phyloP scores from a whole-genome alignment of 1,140 invertebrate genomes.

The Odontomachus brunneus region DNA sequence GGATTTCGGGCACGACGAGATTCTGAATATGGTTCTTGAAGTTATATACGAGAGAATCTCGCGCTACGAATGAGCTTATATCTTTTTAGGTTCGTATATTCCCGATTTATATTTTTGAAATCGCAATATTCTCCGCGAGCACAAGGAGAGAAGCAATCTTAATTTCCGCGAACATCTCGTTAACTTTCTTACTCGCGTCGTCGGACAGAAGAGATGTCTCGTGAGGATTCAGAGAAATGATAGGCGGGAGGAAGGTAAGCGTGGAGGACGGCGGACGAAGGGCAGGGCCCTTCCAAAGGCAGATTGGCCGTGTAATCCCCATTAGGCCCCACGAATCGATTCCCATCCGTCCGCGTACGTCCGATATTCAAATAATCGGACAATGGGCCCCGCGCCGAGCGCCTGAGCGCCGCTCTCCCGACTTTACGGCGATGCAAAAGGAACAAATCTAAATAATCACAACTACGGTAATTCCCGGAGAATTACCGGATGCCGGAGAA shows the following conservation, averaged over 20 bases:
- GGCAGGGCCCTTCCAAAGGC: slow-evolving; percentile 76
- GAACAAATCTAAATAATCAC: slow-evolving; percentile 83
- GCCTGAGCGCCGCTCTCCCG: slow-evolving; percentile 70
- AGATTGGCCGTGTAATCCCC: slow-evolving; percentile 85
- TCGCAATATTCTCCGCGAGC: background rate
- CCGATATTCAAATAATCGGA: slow-evolving; percentile 85
- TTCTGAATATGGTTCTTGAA: too few relatives aligned
- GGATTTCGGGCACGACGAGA: slow-evolving; percentile 56
- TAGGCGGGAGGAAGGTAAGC: slow-evolving; percentile 39
- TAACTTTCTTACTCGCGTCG: slow-evolving; percentile 14
- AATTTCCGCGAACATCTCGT: slow-evolving; percentile 14
- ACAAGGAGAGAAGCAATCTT: background rate
- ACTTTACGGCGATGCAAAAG: slow-evolving; percentile 70
- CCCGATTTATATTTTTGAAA: background rate
- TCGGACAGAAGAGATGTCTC: slow-evolving; percentile 35
- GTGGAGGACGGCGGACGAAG: slow-evolving; percentile 65
- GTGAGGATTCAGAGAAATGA: slow-evolving; percentile 40
- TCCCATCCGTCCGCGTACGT: slow-evolving; percentile 78
- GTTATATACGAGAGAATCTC: too few relatives aligned
- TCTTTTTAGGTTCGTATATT: too few relatives aligned
- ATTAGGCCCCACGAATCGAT: slow-evolving; percentile 84
- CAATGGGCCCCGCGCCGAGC: slow-evolving; percentile 80
- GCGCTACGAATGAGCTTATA: too few relatives aligned
- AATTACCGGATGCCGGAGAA: slow-evolving; percentile 50
- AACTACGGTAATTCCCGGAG: slow-evolving; percentile 80